Base-by-base conservation (phyloP, 2,888 invertebrate genomes). In the Hybos culiciformis region DNA sequence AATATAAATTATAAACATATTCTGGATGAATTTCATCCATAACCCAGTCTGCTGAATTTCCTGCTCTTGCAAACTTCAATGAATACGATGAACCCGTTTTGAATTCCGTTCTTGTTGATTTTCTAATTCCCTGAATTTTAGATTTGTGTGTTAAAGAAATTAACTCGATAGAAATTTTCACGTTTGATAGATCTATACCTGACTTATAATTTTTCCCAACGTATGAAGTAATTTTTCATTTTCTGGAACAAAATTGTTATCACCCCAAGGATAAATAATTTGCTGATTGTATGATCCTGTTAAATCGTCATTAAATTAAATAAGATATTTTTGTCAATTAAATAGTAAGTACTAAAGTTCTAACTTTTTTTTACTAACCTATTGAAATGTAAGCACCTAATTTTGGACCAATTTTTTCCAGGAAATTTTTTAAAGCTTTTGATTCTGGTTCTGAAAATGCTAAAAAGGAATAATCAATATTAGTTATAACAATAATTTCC, bases 371-470 rank as follows among this genome's bases (percentile, higher is more conserved):
- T n/a, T n/a, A n/a, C n/a, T n/a, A n/a, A n/a, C n/a, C n/a, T 32
- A 63, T 51, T 4, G 60, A 57, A 3, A 63, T 39, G 23, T 60
- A 63, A 0, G 58, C 61, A 2, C 56, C 59, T 42, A 63, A 37
- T 43, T 53, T 55, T 2, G 57, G 52, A 15, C 56, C 53, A 50
- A 63, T 68, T 36, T 52, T 63, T 2, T 51, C 34, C 32, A 63
- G 57, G 52, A 75, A 74, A 20, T 70, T 68, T 62, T 72, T 62
- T 31, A 61, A 68, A 6, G 87, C 81, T 37, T 67, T 63, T 0
- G 85, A 81, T 68, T 92, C 92, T 0, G 83, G 81, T 63, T 93
- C 92, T 0, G 90, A 91, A 58, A 88, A 87, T n/a, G n/a, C n/a
- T n/a, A n/a, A n/a, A n/a, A n/a, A n/a, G n/a, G n/a, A n/a, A n/a